Base-by-base conservation (phyloP, 2,888 invertebrate species). In the Galeopsomyia nigrocyanea region DNA sequence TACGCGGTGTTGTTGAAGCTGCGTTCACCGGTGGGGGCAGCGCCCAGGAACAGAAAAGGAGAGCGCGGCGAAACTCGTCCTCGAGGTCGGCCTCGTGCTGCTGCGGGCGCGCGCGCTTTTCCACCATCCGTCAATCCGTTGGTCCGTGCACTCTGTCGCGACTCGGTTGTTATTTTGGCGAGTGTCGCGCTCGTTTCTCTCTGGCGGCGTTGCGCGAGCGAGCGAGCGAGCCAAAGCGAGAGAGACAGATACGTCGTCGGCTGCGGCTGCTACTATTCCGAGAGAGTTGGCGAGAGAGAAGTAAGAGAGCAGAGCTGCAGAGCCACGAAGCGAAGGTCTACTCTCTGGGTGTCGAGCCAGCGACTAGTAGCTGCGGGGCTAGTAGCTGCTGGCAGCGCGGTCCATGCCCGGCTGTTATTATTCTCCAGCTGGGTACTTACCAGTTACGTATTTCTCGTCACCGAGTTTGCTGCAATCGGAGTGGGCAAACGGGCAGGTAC, bases 361-460 rank as follows among this genome's bases (percentile, higher is more conserved):
- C 39, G 39, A 39, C 39, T 39, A 39, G 10, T 39, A 39, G 39
- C 39, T 39, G 13, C 39, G 39, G 39, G 26, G 39, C 39, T 39
- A 39, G 10, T 39, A 39, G 39, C 39, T 39, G 39, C 39, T 39
- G 39, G 39, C 39, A 39, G 39, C 39, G 39, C 39, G 39, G 39
- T 39, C 39, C 39, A 39, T 39, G 39, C 39, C 39, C 39, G 39
- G 85, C 87, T 88, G 89, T 88, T 89, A 88, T 89, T 89, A 88
- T 89, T 89, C 89, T 89, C 89, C 89, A 88, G 88, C 89, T 89
- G 89, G 90, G 91, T 91, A 93, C 92, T 93, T 92, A 93, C 93
- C 93, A 92, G 94, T 94, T 95, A 94, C 94, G 94, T 94, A 94
- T 94, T 94, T 93, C 93, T 94, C 94, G 94, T 95, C 94, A 94